A percentile compares a stretch with the other conserved stretches of the same genome.
Conservation (phyloP, 2,113 vertebrate genomes). For the Chaetura pelagica region DNA sequence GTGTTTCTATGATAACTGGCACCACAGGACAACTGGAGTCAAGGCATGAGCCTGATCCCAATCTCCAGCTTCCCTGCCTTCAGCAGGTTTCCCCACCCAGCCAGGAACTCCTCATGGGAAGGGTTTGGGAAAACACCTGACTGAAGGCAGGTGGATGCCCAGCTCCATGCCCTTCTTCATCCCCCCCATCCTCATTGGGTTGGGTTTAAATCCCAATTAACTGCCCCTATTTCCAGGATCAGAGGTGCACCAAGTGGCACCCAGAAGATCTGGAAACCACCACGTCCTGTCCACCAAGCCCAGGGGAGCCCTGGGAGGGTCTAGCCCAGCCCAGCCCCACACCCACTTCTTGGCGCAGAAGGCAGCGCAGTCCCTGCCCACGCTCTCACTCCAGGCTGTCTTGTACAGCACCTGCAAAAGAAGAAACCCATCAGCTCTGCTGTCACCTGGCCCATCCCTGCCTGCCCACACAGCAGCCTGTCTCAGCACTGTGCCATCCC, state of each 20-base stretch:
- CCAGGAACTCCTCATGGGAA: background rate
- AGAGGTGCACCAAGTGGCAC: background rate
- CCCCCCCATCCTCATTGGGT: accelerated
- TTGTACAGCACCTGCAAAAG: conserved; percentile 91
- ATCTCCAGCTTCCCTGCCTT: background rate
- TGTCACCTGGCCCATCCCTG: background rate
- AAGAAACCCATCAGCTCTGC: background rate
- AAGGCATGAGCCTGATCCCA: background rate
- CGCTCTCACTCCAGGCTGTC: conserved; percentile 94
- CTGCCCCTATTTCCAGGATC: background rate
- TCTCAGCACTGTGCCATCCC: too few species aligned
- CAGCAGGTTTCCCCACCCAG: background rate
- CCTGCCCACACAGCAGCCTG: too few species aligned
- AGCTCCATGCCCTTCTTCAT: accelerated
- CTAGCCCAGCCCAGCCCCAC: background rate
- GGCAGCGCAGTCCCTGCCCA: conserved; percentile 87
- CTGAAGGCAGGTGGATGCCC: accelerated
- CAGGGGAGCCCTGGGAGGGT: background rate
- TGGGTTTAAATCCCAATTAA: background rate
- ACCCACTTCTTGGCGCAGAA: conserved; percentile 94
- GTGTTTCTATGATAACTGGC: too few species aligned
- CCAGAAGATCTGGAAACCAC: background rate
- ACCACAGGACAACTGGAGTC: background rate
- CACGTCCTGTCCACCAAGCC: background rate
- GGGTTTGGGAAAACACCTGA: background rate